Evolutionary conservation across 30 jellyfish, hydroid and myxozoan species (phyloP), one percentile per base, ranked within the genome.

Genomic region (Pelagia noctiluca): DNA sequence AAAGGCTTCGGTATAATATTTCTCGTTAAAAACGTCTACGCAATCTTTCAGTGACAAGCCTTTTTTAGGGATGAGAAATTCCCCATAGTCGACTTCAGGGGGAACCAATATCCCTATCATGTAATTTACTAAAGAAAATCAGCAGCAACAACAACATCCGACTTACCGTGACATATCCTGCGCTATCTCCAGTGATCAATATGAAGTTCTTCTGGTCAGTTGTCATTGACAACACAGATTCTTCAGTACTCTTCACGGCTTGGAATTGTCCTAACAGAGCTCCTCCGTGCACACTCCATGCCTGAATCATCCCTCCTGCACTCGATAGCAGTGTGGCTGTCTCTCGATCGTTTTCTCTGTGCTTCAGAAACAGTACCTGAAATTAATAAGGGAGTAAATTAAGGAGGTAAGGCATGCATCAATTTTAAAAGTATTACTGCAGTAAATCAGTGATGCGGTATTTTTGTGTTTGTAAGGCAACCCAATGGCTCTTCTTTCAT

Each of bases 241-340:
- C 98, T 19, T 90, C 98, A 5, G 68, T 67, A 18, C 36, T 60
- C 16, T 57, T 76, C 30, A 82, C 81, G 5, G 95, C 98, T 25
- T 75, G 88, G 49, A 92, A 92, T 68, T 86, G 92, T 61, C 98
- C 96, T 42, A 92, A 72, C 50, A 92, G 80, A 13, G 82, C 85
- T 0, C 90, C 86, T 19, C 96, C 92, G 5, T 76, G 91, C 3
- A 81, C 61, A 52, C 96, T 80, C 98, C 98, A 92, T 23, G 98
- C 98, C 31, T 85, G 98, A 37, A 92, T 85, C 49, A 57, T 24
- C 7, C 96, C 95, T 0, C 84, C 98, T 3, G 92, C 87, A 36
- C 96, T 79, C 35, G 91, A 47, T 47, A 92, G 61, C 16, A 92
- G 81, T 1, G 96, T 62, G 24, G 96, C 96, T 16, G 95, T 80